Evolutionary conservation across 1,140 invertebrate species (phyloP).

Genomic region (Papilio machaon): DNA sequence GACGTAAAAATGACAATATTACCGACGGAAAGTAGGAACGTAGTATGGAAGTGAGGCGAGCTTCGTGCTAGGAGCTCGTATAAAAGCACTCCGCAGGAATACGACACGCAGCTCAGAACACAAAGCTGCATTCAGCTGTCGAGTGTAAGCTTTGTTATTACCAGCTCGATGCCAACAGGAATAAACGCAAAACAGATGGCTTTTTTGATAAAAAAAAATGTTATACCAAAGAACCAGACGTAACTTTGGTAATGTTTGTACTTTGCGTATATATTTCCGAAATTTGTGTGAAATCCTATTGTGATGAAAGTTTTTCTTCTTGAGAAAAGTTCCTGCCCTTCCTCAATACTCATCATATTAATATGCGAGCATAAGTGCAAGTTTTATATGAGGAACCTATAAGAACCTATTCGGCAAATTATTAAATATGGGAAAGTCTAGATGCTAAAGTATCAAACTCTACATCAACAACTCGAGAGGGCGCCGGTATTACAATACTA

Average conservation of each 20-base stretch:
- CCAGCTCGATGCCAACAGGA: background rate
- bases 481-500: background rate
- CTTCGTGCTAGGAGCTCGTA: background rate
- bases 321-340: no score
- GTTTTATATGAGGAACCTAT: no score
- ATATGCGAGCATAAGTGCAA: no score
- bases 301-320: no score
- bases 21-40: background rate
- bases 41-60: background rate
- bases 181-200: background rate
- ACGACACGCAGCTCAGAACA: background rate
- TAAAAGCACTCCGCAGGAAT: constrained; percentile 25
- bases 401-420: no score
- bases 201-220: background rate
- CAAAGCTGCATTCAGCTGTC: constrained; percentile 22
- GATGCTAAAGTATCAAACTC: background rate
- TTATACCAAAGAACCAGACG: background rate
- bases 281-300: no score
- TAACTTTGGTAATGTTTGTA: no score
- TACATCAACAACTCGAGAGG: background rate
- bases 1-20: constrained; percentile 15
- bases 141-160: constrained; percentile 23
- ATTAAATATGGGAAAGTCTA: background rate
- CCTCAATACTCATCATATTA: no score
- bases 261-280: no score